Evolutionary conservation across 1,140 invertebrate species (phyloP).

Genomic region (Megalonaias nervosa): DNA sequence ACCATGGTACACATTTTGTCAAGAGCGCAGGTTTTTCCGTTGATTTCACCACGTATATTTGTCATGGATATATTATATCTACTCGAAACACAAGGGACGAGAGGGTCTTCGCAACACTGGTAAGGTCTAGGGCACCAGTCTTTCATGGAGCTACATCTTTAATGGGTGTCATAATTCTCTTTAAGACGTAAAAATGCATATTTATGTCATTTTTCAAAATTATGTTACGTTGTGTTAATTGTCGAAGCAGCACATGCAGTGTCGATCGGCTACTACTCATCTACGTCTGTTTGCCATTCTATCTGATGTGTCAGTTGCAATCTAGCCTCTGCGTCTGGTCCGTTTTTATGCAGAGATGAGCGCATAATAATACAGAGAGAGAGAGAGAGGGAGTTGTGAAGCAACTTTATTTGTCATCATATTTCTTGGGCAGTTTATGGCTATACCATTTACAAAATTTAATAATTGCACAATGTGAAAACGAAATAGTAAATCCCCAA

Average conservation of each 20-base stretch:
- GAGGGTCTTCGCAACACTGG: constrained; percentile 87
- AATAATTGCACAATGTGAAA: no score
- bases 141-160: constrained; percentile 96
- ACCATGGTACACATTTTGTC: constrained; percentile 99
- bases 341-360: no score
- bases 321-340: no score
- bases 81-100: constrained; percentile 71
- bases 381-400: no score
- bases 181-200: constrained; percentile 94
- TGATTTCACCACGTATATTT: constrained; percentile 97
- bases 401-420: no score
- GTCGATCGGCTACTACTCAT: no score
- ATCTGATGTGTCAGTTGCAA: no score
- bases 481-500: no score
- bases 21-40: constrained; percentile 99
- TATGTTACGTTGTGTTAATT: constrained; percentile 95
- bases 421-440: no score
- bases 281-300: no score
- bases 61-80: constrained; percentile 96
- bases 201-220: constrained; percentile 99
- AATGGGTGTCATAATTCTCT: constrained; percentile 88
- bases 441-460: no score
- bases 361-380: no score
- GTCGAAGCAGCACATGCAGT: constrained; percentile 95
- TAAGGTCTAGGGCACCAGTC: constrained; percentile 93